These are phyloP conservation scores for Allobates femoralis DNA, from an alignment of 2,797 vertebrate genomes.

Conservation along the genomic window DNA sequence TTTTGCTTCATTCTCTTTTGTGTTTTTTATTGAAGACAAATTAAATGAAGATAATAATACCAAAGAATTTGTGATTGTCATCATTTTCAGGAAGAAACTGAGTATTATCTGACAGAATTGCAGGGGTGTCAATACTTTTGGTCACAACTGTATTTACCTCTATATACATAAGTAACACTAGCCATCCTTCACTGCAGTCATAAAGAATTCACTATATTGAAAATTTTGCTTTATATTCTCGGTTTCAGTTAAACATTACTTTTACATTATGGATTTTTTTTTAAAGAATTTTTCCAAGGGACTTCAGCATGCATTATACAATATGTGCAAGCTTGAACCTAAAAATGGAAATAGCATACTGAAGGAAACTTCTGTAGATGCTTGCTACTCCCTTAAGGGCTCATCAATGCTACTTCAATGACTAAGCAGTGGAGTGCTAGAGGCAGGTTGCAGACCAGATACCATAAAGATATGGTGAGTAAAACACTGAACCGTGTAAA, in stretches of 20 bases:
- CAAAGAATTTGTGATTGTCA: too few species aligned
- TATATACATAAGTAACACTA: background rate
- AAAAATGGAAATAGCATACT: conserved; percentile 44
- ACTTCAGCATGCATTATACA: conserved; percentile 32
- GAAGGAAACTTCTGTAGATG: conserved; percentile 49
- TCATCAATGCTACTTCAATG: conserved; percentile 61
- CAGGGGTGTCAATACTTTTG: too few species aligned
- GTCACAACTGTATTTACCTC: background rate
- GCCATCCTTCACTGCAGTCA: background rate
- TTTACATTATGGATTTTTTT: conserved; percentile 5
- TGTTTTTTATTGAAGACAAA: too few species aligned
- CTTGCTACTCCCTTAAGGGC: conserved; percentile 52
- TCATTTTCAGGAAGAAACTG: too few species aligned
- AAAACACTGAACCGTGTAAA: conserved; percentile 47
- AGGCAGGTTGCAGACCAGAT: conserved; percentile 54
- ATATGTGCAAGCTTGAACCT: conserved; percentile 15
- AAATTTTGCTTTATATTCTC: background rate
- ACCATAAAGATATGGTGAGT: conserved; percentile 56
- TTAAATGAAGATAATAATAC: too few species aligned
- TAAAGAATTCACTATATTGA: background rate
- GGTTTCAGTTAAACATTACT: background rate
- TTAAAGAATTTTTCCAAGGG: background rate
- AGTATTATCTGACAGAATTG: too few species aligned
- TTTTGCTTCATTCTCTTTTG: too few species aligned
- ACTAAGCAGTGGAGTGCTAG: conserved; percentile 50